Evolutionary conservation across 2,888 invertebrate species (phyloP), one percentile per base, ranked within the genome.

Genomic region (Hyppa rectilinea): DNA sequence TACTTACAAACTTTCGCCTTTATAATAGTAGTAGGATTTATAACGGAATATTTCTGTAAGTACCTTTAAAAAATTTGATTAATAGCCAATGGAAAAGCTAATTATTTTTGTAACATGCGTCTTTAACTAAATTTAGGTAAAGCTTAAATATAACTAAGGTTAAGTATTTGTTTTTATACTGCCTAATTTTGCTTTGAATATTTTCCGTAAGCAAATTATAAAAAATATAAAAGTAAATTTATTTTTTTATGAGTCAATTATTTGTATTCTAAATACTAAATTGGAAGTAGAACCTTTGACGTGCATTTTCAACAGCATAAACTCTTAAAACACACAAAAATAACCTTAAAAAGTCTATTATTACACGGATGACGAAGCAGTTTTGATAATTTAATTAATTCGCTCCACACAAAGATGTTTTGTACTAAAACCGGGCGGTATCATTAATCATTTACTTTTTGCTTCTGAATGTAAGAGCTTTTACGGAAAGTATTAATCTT

Each of bases 391-490:
- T 68, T 62, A 75, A 69, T 71, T 53, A 67, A 73, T 67, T 68
- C 34, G 17, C 50, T 10, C 26, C 50, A 45, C 45, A 73, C 71
- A 69, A 75, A 73, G 52, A 61, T 58, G 64, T 73, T 82, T 79
- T 76, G 68, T 61, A 68, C 23, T 50, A 31, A 66, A 81, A 56
- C 63, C 50, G 59, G 58, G 26, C 55, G 17, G 6, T 17, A 70
- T 73, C 82, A 75, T 82, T 73, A 75, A 84, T 82, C 82, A 78
- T 65, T 66, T 52, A 59, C 71, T 56, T 76, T 61, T 58, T 17
- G 40, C 60, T 36, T 36, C 61, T 65, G 63, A 69, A 80, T 67
- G n/a, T 68, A 52, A 64, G 67, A 43, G 66, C 65, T 74, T 75
- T 75, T 62, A 71, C 55, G 61, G 55, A 78, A 74, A 79, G 40